These are phyloP conservation scores for Leptosomus discolor DNA, from an alignment of 2,113 vertebrate species.

Conservation along the genomic window DNA sequence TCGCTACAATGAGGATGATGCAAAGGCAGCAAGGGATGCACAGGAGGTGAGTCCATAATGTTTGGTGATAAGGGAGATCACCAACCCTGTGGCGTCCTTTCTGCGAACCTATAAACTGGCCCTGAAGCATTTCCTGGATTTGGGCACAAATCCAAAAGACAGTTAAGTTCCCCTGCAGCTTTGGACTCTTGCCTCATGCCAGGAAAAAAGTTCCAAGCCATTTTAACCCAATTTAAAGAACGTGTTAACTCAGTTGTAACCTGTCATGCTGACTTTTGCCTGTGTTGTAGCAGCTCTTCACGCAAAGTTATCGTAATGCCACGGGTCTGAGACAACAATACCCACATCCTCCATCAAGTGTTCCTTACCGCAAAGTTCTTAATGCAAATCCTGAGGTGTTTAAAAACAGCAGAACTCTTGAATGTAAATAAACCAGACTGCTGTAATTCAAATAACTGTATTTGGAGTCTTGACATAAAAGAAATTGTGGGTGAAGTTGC, in stretches of 20 bases:
- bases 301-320: not conserved
- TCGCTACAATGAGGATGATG: constrained; percentile 99
- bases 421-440: not conserved
- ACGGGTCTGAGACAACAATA: not conserved
- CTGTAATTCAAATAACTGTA: not conserved
- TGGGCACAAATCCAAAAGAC: not conserved
- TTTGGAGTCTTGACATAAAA: not conserved
- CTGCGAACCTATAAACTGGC: not conserved
- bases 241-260: not conserved
- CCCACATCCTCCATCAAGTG: not conserved
- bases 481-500: not conserved
- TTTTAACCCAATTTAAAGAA: not conserved
- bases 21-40: constrained; percentile 97
- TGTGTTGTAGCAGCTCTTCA: not conserved
- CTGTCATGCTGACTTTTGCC: not conserved
- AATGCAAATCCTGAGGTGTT: not conserved
- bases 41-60: constrained; percentile 87
- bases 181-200: not conserved
- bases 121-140: not conserved
- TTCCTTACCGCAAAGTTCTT: not conserved
- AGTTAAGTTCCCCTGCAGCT: not conserved
- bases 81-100: not conserved
- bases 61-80: not conserved
- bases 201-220: not conserved
- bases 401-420: not conserved